Percentiles rank a stretch among this genome's conserved stretches.
Evolutionary conservation across 2,888 invertebrate species (phyloP).

Genomic region (Branchipolynoe longqiensis): DNA sequence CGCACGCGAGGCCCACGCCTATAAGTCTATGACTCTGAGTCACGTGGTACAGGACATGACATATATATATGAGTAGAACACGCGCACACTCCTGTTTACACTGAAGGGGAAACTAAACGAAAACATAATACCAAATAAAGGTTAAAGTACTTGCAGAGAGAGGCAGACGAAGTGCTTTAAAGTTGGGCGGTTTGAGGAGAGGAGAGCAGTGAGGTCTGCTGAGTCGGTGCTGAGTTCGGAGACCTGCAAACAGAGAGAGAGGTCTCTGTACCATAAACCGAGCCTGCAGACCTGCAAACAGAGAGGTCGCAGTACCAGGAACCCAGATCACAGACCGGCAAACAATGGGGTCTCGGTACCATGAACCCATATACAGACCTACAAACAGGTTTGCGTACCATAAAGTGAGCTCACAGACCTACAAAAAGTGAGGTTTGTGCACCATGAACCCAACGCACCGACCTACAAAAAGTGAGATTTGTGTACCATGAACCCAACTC

Average conservation of each 20-base stretch:
- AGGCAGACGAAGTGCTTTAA: not conserved
- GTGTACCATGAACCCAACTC: no score
- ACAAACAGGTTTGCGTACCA: not conserved
- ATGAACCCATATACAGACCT: not conserved
- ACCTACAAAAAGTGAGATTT: no score
- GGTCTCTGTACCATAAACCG: constrained; percentile 11
- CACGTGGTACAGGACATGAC: not conserved
- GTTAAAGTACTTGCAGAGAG: constrained; percentile 22
- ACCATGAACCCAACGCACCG: no score
- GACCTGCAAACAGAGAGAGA: not conserved
- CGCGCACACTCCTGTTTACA: not conserved
- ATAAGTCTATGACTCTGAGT: not conserved
- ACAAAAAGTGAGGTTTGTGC: no score
- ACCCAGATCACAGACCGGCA: constrained; percentile 16
- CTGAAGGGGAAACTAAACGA: not conserved
- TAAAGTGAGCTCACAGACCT: no score
- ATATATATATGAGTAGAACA: not conserved
- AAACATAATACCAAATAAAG: not conserved
- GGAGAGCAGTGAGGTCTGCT: constrained; percentile 24
- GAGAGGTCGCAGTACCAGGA: constrained; percentile 10
- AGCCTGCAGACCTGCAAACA: constrained; percentile 5
- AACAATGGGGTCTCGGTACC: not conserved
- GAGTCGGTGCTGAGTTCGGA: not conserved
- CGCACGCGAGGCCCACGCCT: not conserved
- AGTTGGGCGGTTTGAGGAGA: constrained; percentile 18